A percentile compares a stretch with the other conserved stretches of the same genome.
Evolutionary conservation across 1,140 invertebrate species (phyloP).

Genomic region (Trissolcus basalis): DNA sequence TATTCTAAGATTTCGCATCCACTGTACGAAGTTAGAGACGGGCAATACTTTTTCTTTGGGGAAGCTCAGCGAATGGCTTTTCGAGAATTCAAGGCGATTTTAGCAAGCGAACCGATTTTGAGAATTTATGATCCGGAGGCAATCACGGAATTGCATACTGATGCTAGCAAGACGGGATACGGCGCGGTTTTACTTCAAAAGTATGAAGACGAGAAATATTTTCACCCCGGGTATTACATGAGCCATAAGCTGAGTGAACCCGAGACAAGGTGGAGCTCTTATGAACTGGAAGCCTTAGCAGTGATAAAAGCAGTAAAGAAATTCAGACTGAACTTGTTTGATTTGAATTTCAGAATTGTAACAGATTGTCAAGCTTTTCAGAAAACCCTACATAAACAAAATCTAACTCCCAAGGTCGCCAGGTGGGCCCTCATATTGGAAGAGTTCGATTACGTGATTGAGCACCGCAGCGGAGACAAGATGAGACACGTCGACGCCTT

Average conservation of each 20-base stretch:
- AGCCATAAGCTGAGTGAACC: conserved; percentile 31
- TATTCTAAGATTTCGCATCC: conserved; percentile 35
- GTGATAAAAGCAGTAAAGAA: conserved; percentile 35
- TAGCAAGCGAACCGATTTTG: conserved; percentile 8
- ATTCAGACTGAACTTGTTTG: conserved; percentile 63
- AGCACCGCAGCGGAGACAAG: conserved; percentile 48
- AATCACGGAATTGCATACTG: conserved; percentile 56
- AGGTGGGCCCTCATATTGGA: conserved; percentile 60
- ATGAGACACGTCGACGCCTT: conserved; percentile 61
- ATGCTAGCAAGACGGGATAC: conserved; percentile 62
- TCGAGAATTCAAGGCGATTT: neutral
- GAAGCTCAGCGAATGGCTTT: conserved; percentile 12
- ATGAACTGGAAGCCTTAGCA: conserved; percentile 48
- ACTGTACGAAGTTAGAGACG: conserved; percentile 9
- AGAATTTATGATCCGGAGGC: conserved; percentile 13
- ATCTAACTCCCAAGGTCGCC: conserved; percentile 42
- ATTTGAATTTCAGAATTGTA: conserved; percentile 64
- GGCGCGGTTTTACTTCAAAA: conserved; percentile 65
- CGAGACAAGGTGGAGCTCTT: conserved; percentile 37
- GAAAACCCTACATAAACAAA: conserved; percentile 62
- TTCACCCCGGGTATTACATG: conserved; percentile 41
- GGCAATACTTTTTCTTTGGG: neutral
- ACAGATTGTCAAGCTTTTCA: conserved; percentile 70
- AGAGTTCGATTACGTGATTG: conserved; percentile 61
- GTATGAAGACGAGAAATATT: conserved; percentile 27